Evolutionary conservation across 1,140 invertebrate species (phyloP).

Genomic region (Eumeta japonica): DNA sequence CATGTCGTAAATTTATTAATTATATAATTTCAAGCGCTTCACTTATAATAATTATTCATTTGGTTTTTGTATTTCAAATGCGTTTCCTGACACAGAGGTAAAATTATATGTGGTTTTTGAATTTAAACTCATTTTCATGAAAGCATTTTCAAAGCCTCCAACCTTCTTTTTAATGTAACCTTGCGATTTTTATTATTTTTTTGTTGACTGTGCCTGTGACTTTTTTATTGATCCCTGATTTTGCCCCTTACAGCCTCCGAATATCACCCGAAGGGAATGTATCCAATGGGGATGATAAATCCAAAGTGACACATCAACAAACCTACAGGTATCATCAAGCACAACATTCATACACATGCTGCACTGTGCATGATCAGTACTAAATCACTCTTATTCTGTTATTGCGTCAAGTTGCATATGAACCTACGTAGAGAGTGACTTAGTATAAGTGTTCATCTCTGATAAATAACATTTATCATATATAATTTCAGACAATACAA

Average conservation of each 20-base stretch:
- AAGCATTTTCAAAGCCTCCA: too few species aligned
- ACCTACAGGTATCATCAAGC: conserved; percentile 72
- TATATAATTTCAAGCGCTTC: too few species aligned
- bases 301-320: conserved; percentile 74
- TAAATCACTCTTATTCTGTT: background rate
- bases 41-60: too few species aligned
- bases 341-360: conserved; percentile 22
- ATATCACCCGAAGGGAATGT: conserved; percentile 53
- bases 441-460: conserved; percentile 21
- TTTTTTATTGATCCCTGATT: conserved; percentile 45
- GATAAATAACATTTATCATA: conserved; percentile 3
- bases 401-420: background rate
- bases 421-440: background rate
- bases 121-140: too few species aligned
- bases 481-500: conserved; percentile 74
- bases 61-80: too few species aligned
- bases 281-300: conserved; percentile 65
- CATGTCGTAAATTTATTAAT: too few species aligned
- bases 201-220: too few species aligned
- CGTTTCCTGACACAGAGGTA: conserved; percentile 50
- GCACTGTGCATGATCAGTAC: too few species aligned
- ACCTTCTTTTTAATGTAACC: too few species aligned
- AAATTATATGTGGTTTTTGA: conserved; percentile 22
- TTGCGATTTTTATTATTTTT: too few species aligned
- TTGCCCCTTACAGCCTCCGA: conserved; percentile 56